These are phyloP conservation scores for Listronotus oregonensis DNA, from an alignment of 1,140 invertebrate species.

Conservation along the genomic window DNA sequence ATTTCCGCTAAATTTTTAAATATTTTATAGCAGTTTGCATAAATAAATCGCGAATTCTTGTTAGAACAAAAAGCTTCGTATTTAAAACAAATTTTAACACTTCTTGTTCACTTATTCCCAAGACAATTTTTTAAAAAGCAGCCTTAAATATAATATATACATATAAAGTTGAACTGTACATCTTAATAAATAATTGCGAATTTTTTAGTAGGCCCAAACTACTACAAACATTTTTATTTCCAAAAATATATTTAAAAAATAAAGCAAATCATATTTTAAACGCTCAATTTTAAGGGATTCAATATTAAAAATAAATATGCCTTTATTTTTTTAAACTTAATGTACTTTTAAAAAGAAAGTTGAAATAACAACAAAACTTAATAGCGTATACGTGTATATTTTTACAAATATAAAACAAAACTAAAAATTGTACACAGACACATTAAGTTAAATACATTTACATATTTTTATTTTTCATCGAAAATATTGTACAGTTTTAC, in stretches of 20 bases:
- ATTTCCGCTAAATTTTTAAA: no score
- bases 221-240: not conserved
- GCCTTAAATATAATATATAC: slow-evolving; percentile 9
- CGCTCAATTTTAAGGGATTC: not conserved
- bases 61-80: no score
- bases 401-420: slow-evolving; percentile 41
- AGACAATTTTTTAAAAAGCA: not conserved
- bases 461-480: slow-evolving; percentile 37
- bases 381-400: slow-evolving; percentile 50
- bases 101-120: not conserved
- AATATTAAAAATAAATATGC: not conserved
- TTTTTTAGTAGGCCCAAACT: slow-evolving; percentile 2
- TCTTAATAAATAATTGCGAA: not conserved
- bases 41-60: no score
- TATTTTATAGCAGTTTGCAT: no score
- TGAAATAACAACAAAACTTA: slow-evolving; percentile 28
- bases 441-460: slow-evolving; percentile 36
- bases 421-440: slow-evolving; percentile 21
- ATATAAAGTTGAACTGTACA: slow-evolving; percentile 17
- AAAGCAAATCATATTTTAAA: not conserved
- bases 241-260: not conserved
- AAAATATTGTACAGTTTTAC: slow-evolving; percentile 56
- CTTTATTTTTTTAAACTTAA: not conserved
- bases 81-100: no score
- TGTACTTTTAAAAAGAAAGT: not conserved